Base-by-base conservation (phyloP, 2,888 invertebrate species). In the Urechis unicinctus region DNA sequence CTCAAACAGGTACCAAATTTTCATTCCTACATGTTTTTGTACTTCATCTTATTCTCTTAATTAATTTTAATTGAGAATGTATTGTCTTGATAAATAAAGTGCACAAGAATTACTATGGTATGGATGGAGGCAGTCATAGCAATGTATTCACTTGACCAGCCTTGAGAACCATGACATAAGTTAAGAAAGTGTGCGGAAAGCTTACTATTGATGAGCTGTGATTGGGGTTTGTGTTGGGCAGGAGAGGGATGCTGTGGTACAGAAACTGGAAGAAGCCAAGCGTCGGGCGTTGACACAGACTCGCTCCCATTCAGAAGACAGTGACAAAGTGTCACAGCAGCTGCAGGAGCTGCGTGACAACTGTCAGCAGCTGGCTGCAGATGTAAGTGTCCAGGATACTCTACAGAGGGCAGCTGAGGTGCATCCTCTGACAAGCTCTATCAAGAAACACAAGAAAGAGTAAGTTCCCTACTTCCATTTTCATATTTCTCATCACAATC, bases 1-100 rank as follows among this genome's bases (percentile, higher is more conserved):
- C 59, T 72, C 41, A 53, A 58, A 22, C 64, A 64, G 26, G 69
- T 36, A 36, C 36, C 9, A 17, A n/a, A n/a, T n/a, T n/a, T n/a
- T n/a, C n/a, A n/a, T n/a, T n/a, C n/a, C n/a, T n/a, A n/a, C n/a
- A n/a, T n/a, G n/a, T n/a, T n/a, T n/a, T n/a, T n/a, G n/a, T n/a
- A n/a, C n/a, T n/a, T n/a, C n/a, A n/a, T n/a, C n/a, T n/a, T n/a
- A n/a, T n/a, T n/a, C n/a, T n/a, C n/a, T n/a, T n/a, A n/a, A n/a
- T n/a, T n/a, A n/a, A n/a, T n/a, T n/a, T n/a, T n/a, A n/a, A n/a
- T n/a, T n/a, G n/a, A n/a, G n/a, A n/a, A n/a, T n/a, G n/a, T n/a
- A n/a, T n/a, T n/a, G n/a, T n/a, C n/a, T n/a, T n/a, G n/a, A n/a
- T n/a, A n/a, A n/a, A n/a, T n/a, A n/a, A n/a, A n/a, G n/a, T n/a